These are phyloP conservation scores for Heteromurus nitidus DNA, from an alignment of 2,888 invertebrate species.

Conservation along the genomic window DNA sequence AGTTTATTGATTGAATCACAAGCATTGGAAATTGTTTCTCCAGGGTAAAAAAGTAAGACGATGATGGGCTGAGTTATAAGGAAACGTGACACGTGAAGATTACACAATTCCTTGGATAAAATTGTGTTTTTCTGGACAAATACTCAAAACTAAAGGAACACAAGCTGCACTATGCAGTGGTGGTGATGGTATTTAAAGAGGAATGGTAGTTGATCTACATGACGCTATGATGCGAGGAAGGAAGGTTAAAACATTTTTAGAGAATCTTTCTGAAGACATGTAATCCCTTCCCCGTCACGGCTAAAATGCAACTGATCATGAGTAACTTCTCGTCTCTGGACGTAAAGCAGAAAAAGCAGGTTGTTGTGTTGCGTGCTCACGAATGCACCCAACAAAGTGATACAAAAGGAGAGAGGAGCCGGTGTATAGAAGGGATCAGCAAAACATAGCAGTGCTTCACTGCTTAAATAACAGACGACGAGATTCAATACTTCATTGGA, in stretches of 20 bases:
- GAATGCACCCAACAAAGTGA: no score
- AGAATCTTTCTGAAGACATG: no score
- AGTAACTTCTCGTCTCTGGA: constrained; percentile 49
- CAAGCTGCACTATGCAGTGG: constrained; percentile 11
- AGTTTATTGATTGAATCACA: background rate
- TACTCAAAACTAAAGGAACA: background rate
- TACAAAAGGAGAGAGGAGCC: background rate
- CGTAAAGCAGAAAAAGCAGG: constrained; percentile 39
- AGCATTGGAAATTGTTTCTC: background rate
- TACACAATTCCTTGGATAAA: background rate
- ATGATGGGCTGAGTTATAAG: no score
- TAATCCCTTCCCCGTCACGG: constrained; percentile 47
- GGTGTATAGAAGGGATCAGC: background rate
- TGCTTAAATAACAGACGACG: background rate
- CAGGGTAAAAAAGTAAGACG: no score
- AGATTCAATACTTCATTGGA: background rate
- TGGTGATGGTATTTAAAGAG: background rate
- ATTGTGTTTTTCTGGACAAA: background rate
- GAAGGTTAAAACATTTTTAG: constrained; percentile 19
- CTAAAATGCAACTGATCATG: constrained; percentile 41
- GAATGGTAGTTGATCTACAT: no score
- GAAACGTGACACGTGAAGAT: constrained; percentile 19
- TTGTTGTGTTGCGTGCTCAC: constrained; percentile 24
- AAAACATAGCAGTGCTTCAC: no score
- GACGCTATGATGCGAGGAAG: constrained; percentile 41